Conservation (phyloP, 2,888 invertebrate species). For the Drosophila meridionalis region DNA sequence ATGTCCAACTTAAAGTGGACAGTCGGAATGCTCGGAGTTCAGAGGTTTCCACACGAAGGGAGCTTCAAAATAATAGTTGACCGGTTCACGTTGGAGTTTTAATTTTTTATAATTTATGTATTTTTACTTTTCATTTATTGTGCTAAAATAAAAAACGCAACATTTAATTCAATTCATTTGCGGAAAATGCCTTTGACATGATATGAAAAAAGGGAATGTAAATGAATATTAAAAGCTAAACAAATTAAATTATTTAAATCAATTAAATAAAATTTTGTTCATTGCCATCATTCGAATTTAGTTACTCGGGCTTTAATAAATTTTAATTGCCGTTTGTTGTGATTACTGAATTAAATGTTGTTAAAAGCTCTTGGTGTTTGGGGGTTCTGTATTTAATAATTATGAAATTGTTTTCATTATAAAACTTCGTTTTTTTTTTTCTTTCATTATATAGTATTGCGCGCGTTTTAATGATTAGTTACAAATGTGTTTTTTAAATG, state of each 20-base stretch:
- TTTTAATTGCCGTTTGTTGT: slow-evolving; percentile 43
- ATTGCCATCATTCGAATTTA: slow-evolving; percentile 27
- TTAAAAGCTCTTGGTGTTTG: slow-evolving; percentile 39
- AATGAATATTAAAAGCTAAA: slow-evolving; percentile 67
- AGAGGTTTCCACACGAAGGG: slow-evolving; percentile 16
- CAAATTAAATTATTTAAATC: slow-evolving; percentile 83
- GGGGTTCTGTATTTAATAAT: slow-evolving; percentile 10
- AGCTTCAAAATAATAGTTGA: slow-evolving; percentile 51
- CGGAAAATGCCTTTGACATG: slow-evolving; percentile 31
- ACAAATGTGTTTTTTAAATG: slow-evolving; percentile 78
- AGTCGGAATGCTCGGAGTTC: slow-evolving; percentile 63
- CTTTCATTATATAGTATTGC: slow-evolving; percentile 18
- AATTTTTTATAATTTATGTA: slow-evolving; percentile 5
- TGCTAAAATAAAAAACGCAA: slow-evolving; percentile 71
- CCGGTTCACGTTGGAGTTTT: slow-evolving; percentile 26
- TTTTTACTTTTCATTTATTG: slow-evolving; percentile 50
- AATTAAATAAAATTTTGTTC: slow-evolving; percentile 82
- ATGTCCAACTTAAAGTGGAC: slow-evolving; percentile 45
- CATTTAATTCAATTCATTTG: slow-evolving; percentile 35
- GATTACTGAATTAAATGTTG: slow-evolving; percentile 46
- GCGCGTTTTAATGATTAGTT: slow-evolving; percentile 68
- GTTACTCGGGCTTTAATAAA: slow-evolving; percentile 22
- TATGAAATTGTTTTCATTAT: slow-evolving; percentile 28
- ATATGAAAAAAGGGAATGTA: slow-evolving; percentile 43
- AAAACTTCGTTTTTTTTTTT: not conserved